Percentiles rank a stretch among this genome's conserved stretches.
phyloP scores from a whole-genome alignment of 2,888 invertebrate genomes.

The Conus canariensis region DNA sequence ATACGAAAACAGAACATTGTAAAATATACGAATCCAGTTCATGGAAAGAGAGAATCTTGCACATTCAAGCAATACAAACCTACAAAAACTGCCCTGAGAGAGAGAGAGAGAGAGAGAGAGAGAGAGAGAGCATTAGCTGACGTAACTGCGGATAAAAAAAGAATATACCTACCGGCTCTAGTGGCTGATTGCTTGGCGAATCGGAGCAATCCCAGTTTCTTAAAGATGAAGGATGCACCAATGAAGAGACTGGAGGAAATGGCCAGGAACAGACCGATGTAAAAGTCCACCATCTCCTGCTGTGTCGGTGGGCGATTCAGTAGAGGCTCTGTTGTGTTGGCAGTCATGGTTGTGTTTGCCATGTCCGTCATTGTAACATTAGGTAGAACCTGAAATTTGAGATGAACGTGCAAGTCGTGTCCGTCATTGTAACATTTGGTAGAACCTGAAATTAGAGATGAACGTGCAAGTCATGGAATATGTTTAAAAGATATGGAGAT shows the following conservation, averaged over 20 bases:
- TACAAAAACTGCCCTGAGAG: too few species aligned
- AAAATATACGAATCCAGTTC: too few species aligned
- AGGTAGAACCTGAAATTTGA: neutral
- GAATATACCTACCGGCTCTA: constrained; percentile 70
- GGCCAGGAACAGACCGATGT: constrained; percentile 80
- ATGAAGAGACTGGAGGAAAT: constrained; percentile 80
- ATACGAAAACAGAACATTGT: too few species aligned
- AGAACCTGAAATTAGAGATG: neutral
- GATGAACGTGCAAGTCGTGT: neutral
- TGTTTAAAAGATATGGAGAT: too few species aligned
- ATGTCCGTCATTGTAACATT: neutral
- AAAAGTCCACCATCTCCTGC: constrained; percentile 75
- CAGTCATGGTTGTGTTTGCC: constrained; percentile 10
- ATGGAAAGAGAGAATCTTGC: too few species aligned
- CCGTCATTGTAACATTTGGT: neutral
- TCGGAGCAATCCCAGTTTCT: constrained; percentile 79
- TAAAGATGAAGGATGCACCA: constrained; percentile 80
- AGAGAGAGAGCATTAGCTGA: too few species aligned
- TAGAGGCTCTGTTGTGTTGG: constrained; percentile 40
- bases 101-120: too few species aligned
- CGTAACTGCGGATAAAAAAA: too few species aligned
- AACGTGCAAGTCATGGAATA: neutral
- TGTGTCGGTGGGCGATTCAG: constrained; percentile 38
- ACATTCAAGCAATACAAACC: too few species aligned
- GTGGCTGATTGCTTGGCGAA: constrained; percentile 66